Percentiles rank a stretch among this genome's conserved stretches.
Conservation (phyloP, 2,888 invertebrate genomes). For the Lagria hirta region DNA sequence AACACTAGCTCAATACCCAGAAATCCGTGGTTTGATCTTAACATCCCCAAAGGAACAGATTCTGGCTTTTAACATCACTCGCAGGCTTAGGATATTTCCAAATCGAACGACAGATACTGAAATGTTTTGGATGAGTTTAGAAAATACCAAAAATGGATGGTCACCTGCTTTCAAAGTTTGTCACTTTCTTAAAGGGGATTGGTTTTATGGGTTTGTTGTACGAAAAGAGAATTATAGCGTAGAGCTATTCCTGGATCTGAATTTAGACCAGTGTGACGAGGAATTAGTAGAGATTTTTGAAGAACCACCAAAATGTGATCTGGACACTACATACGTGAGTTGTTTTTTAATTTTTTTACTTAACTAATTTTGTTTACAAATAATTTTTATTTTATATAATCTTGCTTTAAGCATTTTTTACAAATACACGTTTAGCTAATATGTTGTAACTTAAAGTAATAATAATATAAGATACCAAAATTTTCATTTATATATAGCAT, state of each 20-base stretch:
- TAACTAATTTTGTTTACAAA: too few species aligned
- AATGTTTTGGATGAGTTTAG: conserved; percentile 59
- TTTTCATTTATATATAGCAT: too few species aligned
- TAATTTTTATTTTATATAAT: too few species aligned
- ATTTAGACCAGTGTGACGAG: conserved; percentile 74
- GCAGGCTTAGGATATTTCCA: conserved; percentile 43
- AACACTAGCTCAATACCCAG: conserved; percentile 55
- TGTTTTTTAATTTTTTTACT: too few species aligned
- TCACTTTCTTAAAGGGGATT: conserved; percentile 43
- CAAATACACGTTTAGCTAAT: too few species aligned
- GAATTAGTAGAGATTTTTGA: conserved; percentile 68
- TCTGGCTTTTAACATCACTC: conserved; percentile 44
- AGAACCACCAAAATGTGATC: conserved; percentile 63
- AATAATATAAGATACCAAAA: too few species aligned
- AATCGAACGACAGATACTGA: conserved; percentile 54
- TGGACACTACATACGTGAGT: conserved; percentile 56
- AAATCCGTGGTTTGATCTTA: conserved; percentile 50
- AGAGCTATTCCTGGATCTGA: conserved; percentile 54
- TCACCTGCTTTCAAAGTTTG: conserved; percentile 52
- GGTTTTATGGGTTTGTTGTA: conserved; percentile 50
- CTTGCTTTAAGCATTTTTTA: too few species aligned
- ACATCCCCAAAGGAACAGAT: conserved; percentile 45
- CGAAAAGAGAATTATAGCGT: conserved; percentile 40
- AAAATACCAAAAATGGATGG: conserved; percentile 54
- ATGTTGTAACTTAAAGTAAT: too few species aligned